phyloP scores from a whole-genome alignment of 2,797 vertebrate species.

The Peromyscus aztecus region DNA sequence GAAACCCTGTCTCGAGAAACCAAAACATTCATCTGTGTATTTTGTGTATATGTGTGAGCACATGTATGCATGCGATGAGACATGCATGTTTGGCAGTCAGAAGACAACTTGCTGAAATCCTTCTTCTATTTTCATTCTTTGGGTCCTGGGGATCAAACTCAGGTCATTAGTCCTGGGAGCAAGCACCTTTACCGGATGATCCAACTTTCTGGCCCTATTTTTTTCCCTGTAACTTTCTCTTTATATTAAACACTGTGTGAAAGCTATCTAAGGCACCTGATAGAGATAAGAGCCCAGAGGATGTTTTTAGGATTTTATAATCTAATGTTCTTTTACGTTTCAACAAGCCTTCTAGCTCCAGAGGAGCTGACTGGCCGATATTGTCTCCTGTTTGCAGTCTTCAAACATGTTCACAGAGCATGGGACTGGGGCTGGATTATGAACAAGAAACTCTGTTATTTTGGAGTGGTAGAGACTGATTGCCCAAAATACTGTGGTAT shows the following conservation, averaged over 20 bases:
- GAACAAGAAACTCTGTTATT: background rate
- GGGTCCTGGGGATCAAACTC: background rate
- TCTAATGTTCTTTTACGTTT: slow-evolving; percentile 17
- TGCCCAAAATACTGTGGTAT: slow-evolving; percentile 20
- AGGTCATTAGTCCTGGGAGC: no score
- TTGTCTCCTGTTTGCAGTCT: background rate
- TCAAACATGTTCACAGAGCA: background rate
- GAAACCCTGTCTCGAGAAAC: background rate
- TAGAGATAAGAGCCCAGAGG: background rate
- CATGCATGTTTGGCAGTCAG: background rate
- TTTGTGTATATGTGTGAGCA: background rate
- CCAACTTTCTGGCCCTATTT: background rate
- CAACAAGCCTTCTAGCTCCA: background rate
- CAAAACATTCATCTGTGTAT: background rate
- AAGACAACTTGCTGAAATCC: background rate
- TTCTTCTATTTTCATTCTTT: background rate
- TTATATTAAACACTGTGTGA: background rate
- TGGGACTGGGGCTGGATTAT: background rate
- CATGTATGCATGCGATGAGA: background rate
- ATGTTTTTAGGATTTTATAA: background rate
- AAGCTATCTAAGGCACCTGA: background rate
- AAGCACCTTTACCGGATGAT: background rate
- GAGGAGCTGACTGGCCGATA: background rate
- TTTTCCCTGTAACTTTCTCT: background rate
- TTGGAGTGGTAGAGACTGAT: background rate